These are phyloP conservation scores for Eupsilia transversa DNA, from an alignment of 2,888 invertebrate species.

Conservation along the genomic window DNA sequence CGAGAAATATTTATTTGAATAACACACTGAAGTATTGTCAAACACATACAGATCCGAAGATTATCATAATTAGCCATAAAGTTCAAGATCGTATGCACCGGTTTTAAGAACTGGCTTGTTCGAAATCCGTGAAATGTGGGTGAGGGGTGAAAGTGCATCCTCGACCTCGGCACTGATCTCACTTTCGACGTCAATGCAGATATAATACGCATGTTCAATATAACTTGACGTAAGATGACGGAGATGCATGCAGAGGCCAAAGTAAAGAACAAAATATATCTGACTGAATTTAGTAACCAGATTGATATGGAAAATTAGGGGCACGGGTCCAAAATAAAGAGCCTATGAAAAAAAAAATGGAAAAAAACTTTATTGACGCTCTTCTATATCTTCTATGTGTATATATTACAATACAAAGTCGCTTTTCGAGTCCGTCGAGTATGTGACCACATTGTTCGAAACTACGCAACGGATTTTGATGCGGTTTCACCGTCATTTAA, in stretches of 20 bases:
- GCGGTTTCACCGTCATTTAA: background rate
- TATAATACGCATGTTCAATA: conserved; percentile 3
- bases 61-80: conserved; percentile 36
- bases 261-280: background rate
- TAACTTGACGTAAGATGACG: background rate
- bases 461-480: background rate
- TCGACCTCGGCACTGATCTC: conserved; percentile 47
- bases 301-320: background rate
- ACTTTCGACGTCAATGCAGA: conserved; percentile 53
- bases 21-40: background rate
- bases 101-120: conserved; percentile 39
- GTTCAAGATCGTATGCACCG: conserved; percentile 59
- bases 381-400: background rate
- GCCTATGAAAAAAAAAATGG: background rate
- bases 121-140: conserved; percentile 58
- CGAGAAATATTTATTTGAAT: background rate
- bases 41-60: background rate
- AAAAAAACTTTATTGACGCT: background rate
- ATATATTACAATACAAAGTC: background rate
- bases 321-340: background rate
- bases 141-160: conserved; percentile 69
- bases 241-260: background rate
- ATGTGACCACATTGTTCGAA: background rate
- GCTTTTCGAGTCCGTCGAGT: background rate
- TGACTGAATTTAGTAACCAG: background rate